Conservation (phyloP, 37 sponge, comb jelly and placozoan genomes). For the Hexactinellida sp. region DNA sequence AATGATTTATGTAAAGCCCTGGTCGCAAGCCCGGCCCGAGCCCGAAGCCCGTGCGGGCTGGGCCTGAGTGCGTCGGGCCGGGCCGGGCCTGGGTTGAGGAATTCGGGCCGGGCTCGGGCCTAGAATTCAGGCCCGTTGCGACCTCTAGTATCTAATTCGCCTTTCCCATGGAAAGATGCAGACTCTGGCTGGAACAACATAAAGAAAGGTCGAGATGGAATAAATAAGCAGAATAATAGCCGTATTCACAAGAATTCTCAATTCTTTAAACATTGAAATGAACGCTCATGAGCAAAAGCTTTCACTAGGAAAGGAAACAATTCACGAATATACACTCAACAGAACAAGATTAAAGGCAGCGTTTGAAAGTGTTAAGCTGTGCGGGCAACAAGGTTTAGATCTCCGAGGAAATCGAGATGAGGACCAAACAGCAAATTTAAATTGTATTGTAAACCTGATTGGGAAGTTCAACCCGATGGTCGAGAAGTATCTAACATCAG, state of each 20-base stretch:
- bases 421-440: neutral
- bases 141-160: no score
- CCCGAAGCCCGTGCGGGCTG: no score
- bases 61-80: no score
- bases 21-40: no score
- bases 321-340: neutral
- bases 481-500: neutral
- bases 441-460: neutral
- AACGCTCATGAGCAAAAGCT: neutral
- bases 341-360: neutral
- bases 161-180: no score
- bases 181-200: no score
- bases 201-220: no score
- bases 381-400: neutral
- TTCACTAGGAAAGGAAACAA: neutral
- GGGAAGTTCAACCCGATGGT: neutral
- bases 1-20: no score
- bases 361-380: neutral
- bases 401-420: neutral
- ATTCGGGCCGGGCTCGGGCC: no score
- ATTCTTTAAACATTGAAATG: neutral
- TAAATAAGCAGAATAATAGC: neutral
- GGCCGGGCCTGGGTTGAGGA: no score
- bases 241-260: neutral
- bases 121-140: no score